Evolutionary conservation across 2,113 vertebrate species (phyloP).

Genomic region (Bambusicola thoracicus): DNA sequence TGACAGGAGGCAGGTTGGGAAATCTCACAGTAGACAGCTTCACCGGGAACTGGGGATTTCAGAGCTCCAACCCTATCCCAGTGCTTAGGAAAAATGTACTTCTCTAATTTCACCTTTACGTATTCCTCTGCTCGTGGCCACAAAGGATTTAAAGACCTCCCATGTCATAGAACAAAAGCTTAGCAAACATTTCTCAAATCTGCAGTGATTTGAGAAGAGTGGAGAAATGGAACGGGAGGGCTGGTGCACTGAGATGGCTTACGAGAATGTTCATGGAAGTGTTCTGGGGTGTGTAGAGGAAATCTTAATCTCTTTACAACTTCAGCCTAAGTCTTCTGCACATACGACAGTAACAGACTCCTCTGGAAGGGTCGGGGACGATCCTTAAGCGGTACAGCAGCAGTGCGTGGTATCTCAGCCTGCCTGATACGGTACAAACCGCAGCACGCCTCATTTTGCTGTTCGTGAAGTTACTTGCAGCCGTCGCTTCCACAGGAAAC

Average conservation of each 20-base stretch:
- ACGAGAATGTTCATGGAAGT: not conserved
- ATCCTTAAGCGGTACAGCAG: not conserved
- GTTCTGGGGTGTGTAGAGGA: not conserved
- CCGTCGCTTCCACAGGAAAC: conserved; percentile 52
- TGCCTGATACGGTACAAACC: not conserved
- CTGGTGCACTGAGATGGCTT: not conserved
- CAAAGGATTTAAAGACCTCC: conserved; percentile 7
- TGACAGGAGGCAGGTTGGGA: conserved; percentile 19
- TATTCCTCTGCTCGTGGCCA: not conserved
- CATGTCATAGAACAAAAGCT: not conserved
- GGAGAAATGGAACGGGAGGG: not conserved
- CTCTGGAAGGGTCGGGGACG: not conserved
- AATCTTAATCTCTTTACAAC: conserved; percentile 45
- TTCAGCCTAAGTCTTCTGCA: conserved; percentile 42
- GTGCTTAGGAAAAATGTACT: not conserved
- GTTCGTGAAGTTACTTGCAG: not conserved
- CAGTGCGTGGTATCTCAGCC: not conserved
- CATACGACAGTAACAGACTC: not conserved
- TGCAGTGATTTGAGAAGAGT: not conserved
- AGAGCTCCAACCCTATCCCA: not conserved
- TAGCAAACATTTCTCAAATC: conserved; percentile 5
- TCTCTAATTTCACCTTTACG: conserved; percentile 19
- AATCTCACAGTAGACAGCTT: not conserved
- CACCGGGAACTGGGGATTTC: not conserved
- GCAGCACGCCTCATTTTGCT: not conserved